Base-by-base conservation (phyloP, 1,140 invertebrate species). In the Magallana angulata region DNA sequence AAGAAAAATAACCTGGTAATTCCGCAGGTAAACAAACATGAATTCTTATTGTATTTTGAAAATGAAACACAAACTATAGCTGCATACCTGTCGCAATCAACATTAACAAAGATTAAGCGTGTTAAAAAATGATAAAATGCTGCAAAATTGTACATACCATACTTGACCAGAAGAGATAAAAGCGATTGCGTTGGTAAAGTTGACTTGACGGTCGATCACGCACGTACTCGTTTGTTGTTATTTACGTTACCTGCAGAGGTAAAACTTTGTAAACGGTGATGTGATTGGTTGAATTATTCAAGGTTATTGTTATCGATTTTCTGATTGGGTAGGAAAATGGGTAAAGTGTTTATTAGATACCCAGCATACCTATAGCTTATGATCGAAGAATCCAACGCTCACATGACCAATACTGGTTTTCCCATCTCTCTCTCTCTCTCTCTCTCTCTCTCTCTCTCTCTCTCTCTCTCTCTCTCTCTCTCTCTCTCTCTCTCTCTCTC, bases 291-390 rank as follows among this genome's bases (percentile, higher is more conserved):
- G 36, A 30, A 76, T 36, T 76, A 24, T 12, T 30, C 1, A 48
- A 12, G 12, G 8, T 76, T 30, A 76, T 24, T 36, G 68, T 76
- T 30, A 76, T 76, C 18, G 68, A 76, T 76, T 76, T 76, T 76
- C 24, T 76, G 68, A 76, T 76, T 76, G 68, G 68, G 24, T 76
- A 76, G 24, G 5, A 36, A 76, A 12, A 36, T 8, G 68, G 24
- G 64, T 36, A 48, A 48, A 76, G 24, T 76, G 68, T 76, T 76
- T 76, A 76, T 76, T 76, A 30, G 68, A 76, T 76, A 76, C 68
- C 24, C 24, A 48, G 36, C 5, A 48, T 48, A 48, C 36, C 36
- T 48, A 24, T 24, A 48, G 36, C 36, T 48, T 4, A 48, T 48
- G 36, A 48, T 48, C 36, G 36, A 48, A 48, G 36, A 48, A 48